Base-by-base conservation (phyloP, 2,888 invertebrate species). In the Trachelus stipa region DNA sequence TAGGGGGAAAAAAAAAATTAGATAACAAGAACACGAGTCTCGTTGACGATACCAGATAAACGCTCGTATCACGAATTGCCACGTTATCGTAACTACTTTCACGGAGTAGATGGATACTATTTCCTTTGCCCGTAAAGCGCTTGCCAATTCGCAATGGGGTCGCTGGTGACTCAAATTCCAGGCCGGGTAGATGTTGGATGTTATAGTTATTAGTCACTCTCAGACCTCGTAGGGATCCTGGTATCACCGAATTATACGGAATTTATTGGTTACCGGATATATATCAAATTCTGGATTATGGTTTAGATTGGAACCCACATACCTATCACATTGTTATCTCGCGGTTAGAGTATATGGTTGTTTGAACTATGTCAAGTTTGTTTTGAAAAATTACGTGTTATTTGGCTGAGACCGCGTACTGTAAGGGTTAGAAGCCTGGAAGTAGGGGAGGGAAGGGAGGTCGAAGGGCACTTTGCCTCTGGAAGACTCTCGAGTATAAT, bases 401-500 rank as follows among this genome's bases (percentile, higher is more conserved):
- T 56, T 56, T 56, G 71, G 6, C 9, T 11, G 12, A 34, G 30
- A 23, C 31, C 71, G 15, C 11, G 71, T 31, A 9, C 11, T 34
- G 71, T 30, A 71, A 31, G 71, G 71, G 31, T 30, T 11, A 9
- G 23, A 71, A 23, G 31, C 71, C 71, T 15, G 71, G 71, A 30
- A 3, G 37, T 31, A 15, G 12, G 37, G 40, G 12, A 37, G 15
- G 34, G 15, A 34, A 31, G 75, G 80, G 85, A 71, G 12, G 23
- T 12, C 71, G 30, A 23, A 34, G 31, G 71, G 31, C 71, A 31
- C 71, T 71, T 71, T 34, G 34, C 23, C 71, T 34, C 31, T 34
- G 37, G 86, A 71, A 71, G 71, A 71, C 86, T 85, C 87, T 87
- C 85, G 85, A 85, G 88, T 88, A 87, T 88, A 88, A 88, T 86